Conservation (phyloP, 2,888 invertebrate species). For the Apeira syringaria region DNA sequence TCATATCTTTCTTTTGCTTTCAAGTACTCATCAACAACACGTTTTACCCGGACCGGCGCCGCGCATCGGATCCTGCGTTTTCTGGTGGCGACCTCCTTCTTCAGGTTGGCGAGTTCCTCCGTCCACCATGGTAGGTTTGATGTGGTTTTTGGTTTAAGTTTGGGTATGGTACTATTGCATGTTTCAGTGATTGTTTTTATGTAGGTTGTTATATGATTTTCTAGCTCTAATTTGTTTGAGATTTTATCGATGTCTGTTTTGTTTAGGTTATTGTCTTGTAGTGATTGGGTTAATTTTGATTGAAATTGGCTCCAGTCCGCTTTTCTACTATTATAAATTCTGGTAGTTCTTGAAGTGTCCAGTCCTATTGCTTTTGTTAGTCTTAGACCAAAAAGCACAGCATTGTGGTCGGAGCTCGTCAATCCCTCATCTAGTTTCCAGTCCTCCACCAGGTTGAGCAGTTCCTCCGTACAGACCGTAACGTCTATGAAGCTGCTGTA, state of each 20-base stretch:
- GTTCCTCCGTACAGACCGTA: no score
- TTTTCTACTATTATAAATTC: slow-evolving; percentile 12
- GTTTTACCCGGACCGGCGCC: slow-evolving; percentile 14
- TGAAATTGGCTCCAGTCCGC: slow-evolving; percentile 12
- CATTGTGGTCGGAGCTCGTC: slow-evolving; percentile 3
- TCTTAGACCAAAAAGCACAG: neutral
- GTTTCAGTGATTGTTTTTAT: slow-evolving; percentile 2
- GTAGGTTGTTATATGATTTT: neutral
- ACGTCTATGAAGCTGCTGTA: no score
- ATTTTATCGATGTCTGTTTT: slow-evolving; percentile 7
- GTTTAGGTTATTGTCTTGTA: slow-evolving; percentile 1
- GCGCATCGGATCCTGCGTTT: slow-evolving; percentile 28
- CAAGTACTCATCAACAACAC: no score
- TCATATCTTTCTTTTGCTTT: no score
- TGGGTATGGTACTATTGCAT: slow-evolving; percentile 4
- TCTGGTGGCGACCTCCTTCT: slow-evolving; percentile 15
- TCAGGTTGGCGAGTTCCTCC: slow-evolving; percentile 20
- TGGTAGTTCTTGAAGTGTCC: slow-evolving; percentile 7
- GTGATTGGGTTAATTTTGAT: slow-evolving; percentile 15
- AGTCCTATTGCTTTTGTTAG: slow-evolving; percentile 1
- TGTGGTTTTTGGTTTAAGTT: neutral
- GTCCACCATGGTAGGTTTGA: slow-evolving; percentile 30
- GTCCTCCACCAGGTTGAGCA: no score
- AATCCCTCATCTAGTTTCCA: slow-evolving; percentile 1
- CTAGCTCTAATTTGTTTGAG: neutral